Evolutionary conservation across 1,140 invertebrate genomes (phyloP), one percentile per base, ranked within the genome.

Genomic region (Zeugodacus cucurbitae): DNA sequence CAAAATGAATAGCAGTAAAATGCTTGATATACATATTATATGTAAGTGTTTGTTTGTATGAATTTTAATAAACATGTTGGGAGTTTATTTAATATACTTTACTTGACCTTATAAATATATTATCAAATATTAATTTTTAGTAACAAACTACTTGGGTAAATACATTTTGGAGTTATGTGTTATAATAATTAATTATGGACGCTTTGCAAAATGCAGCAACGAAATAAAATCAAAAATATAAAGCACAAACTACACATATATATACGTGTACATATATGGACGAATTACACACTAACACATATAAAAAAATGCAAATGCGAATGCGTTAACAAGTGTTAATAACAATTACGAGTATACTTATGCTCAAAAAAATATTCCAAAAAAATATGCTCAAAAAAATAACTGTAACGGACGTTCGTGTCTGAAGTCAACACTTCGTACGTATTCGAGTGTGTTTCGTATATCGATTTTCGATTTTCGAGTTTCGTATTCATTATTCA

Each of bases 271-370:
- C 22, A 74, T 37, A 32, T 74, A 74, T 34, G 67, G 20, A 37
- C 32, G 67, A 67, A 32, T 67, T 29, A 14, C 32, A 74, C 37
- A 82, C 74, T 48, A 48, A 82, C 22, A 82, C 41, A 29, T 48
- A 82, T 10, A 70, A 70, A 29, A 82, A 82, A 82, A 82, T 82
- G 74, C 74, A 82, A 74, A 37, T 67, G 34, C 67, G 34, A 41
- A 74, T 74, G 37, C n/a, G 74, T 82, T 82, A 82, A 82, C 37
- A 20, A 82, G 67, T 74, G 67, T 82, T 82, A 82, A 82, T 82
- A 82, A 82, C 74, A 82, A 82, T 48, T 82, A 54, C n/a, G 26
- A 82, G 17, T 82, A 82, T 78, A 78, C 32, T 41, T 78, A 82
- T 82, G 0, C 20, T 0, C 20, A 41, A 17, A 41, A 7, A 78